phyloP scores from a whole-genome alignment of 2,113 vertebrate species.

The Daboia siamensis region DNA sequence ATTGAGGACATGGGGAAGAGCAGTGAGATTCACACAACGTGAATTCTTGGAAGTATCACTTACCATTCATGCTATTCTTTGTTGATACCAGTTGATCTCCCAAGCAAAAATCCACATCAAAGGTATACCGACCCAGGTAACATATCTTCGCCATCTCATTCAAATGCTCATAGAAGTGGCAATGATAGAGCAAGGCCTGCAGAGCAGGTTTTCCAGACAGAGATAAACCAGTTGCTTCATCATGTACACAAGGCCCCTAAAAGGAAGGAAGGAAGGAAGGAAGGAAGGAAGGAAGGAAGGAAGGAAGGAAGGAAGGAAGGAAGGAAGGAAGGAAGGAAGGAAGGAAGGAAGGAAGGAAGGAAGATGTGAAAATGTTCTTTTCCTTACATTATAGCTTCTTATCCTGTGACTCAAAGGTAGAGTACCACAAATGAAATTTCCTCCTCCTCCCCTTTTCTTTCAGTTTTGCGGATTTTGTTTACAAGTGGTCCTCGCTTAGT shows the following conservation, averaged over 20 bases:
- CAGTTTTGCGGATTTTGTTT: background rate
- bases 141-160: slow-evolving; percentile 77
- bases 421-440: background rate
- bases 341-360: background rate
- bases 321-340: background rate
- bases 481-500: background rate
- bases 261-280: background rate
- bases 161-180: slow-evolving; percentile 86
- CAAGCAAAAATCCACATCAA: slow-evolving; percentile 64
- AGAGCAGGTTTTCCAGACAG: slow-evolving; percentile 85
- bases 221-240: slow-evolving; percentile 85
- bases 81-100: slow-evolving; percentile 9
- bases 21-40: background rate
- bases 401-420: background rate
- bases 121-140: slow-evolving; percentile 77
- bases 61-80: slow-evolving; percentile 53
- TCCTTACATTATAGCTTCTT: background rate
- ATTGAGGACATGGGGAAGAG: background rate
- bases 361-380: background rate
- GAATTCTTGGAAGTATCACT: slow-evolving; percentile 14
- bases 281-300: background rate
- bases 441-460: background rate
- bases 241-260: slow-evolving; percentile 89
- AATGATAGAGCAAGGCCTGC: slow-evolving; percentile 85
- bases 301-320: background rate